These are phyloP conservation scores for Lottia scabra DNA, from an alignment of 2,888 invertebrate genomes.

Conservation along the genomic window DNA sequence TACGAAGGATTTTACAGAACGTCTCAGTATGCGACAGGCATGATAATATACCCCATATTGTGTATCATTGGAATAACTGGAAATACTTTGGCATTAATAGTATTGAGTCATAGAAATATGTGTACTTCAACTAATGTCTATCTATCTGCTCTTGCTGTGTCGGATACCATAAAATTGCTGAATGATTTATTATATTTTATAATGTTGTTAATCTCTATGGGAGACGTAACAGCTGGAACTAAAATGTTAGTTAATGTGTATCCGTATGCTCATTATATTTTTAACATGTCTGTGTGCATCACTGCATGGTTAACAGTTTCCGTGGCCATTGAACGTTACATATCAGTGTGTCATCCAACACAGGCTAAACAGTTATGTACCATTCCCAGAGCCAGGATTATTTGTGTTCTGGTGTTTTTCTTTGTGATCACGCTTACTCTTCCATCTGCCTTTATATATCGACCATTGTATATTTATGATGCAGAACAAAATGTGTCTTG, in stretches of 20 bases:
- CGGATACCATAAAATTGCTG: conserved; percentile 59
- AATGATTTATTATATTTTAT: conserved; percentile 63
- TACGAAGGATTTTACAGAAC: conserved; percentile 53
- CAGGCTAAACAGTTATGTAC: conserved; percentile 51
- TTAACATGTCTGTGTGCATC: conserved; percentile 59
- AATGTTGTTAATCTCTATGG: conserved; percentile 46
- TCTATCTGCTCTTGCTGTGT: conserved; percentile 59
- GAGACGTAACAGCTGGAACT: conserved; percentile 37
- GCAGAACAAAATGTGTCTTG: conserved; percentile 41
- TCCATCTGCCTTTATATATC: conserved; percentile 61
- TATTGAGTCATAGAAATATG: conserved; percentile 55
- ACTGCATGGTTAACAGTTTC: conserved; percentile 64
- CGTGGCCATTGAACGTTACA: conserved; percentile 62
- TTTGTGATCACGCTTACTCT: conserved; percentile 58
- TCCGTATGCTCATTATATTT: conserved; percentile 63
- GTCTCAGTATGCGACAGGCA: conserved; percentile 56
- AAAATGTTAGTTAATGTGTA: conserved; percentile 52
- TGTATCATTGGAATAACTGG: conserved; percentile 58
- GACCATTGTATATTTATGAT: conserved; percentile 47
- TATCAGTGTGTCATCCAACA: conserved; percentile 62
- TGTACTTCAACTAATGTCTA: conserved; percentile 62
- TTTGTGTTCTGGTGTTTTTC: conserved; percentile 58
- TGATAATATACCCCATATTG: conserved; percentile 58
- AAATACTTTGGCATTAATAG: conserved; percentile 55
- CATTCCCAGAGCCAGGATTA: conserved; percentile 48